Evolutionary conservation across 1,140 invertebrate species (phyloP).

Genomic region (Heliconius hermathena): DNA sequence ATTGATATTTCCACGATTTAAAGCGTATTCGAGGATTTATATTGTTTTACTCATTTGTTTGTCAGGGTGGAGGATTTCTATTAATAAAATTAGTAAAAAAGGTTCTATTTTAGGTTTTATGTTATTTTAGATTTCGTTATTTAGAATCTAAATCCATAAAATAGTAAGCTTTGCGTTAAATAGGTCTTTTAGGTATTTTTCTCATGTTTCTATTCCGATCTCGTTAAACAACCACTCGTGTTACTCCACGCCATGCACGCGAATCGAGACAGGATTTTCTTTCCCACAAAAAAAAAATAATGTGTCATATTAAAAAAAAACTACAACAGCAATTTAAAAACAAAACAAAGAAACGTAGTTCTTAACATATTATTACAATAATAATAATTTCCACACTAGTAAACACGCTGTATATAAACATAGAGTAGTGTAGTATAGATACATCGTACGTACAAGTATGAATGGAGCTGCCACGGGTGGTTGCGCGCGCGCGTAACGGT

Average conservation of each 20-base stretch:
- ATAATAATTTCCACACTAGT: conserved; percentile 44
- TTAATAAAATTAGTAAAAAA: no score
- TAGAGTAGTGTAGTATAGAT: conserved; percentile 27
- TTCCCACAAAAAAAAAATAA: background rate
- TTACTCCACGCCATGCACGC: background rate
- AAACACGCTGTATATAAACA: conserved; percentile 42
- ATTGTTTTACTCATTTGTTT: no score
- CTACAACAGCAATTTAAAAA: background rate
- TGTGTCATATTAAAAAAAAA: background rate
- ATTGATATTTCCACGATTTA: no score
- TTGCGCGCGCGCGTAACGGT: conserved; percentile 52
- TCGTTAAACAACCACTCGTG: background rate
- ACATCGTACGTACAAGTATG: conserved; percentile 39
- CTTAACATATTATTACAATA: conserved; percentile 3
- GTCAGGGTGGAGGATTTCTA: no score
- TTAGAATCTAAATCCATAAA: no score
- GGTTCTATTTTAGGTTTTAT: no score
- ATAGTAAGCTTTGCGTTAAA: no score
- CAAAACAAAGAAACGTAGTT: background rate
- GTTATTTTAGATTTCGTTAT: no score
- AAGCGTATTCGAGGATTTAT: no score
- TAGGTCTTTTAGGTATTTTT: no score
- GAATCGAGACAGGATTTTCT: no score
- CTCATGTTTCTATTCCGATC: no score
- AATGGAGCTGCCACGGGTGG: conserved; percentile 49